These are phyloP conservation scores for Sinosuthora webbiana DNA, from an alignment of 2,113 vertebrate genomes.

Conservation along the genomic window DNA sequence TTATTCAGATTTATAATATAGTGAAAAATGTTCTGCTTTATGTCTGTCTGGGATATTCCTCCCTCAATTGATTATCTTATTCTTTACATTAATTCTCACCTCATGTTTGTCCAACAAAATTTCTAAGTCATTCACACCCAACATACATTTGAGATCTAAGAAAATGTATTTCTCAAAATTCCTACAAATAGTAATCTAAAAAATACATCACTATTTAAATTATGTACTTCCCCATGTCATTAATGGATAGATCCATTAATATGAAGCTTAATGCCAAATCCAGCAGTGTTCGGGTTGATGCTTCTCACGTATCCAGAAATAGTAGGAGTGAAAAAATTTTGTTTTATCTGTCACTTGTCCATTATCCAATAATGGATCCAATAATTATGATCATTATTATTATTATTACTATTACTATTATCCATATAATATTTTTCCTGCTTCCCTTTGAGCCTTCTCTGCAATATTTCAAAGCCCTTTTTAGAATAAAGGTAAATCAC, in stretches of 20 bases:
- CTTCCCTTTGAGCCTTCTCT: background rate
- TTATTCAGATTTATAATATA: background rate
- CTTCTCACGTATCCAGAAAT: background rate
- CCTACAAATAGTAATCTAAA: background rate
- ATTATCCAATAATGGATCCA: background rate
- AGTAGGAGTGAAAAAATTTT: background rate
- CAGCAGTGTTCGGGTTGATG: background rate
- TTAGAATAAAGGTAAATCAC: background rate
- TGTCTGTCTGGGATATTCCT: background rate
- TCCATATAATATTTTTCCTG: background rate
- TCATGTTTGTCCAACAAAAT: background rate
- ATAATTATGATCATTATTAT: background rate
- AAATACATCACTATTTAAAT: background rate
- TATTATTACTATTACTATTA: background rate
- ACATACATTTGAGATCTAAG: background rate
- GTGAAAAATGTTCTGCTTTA: background rate
- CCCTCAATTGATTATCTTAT: background rate
- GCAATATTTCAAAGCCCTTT: background rate
- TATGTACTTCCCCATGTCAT: background rate
- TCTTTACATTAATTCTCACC: slow-evolving; percentile 13
- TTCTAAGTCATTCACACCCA: background rate
- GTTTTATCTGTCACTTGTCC: background rate
- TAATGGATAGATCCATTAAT: background rate
- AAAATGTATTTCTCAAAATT: background rate
- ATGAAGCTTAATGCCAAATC: background rate